Percentiles rank a stretch among this genome's conserved stretches.
These are phyloP conservation scores for Lasioglossum villosulum DNA, from an alignment of 2,888 invertebrate species.

Conservation along the genomic window DNA sequence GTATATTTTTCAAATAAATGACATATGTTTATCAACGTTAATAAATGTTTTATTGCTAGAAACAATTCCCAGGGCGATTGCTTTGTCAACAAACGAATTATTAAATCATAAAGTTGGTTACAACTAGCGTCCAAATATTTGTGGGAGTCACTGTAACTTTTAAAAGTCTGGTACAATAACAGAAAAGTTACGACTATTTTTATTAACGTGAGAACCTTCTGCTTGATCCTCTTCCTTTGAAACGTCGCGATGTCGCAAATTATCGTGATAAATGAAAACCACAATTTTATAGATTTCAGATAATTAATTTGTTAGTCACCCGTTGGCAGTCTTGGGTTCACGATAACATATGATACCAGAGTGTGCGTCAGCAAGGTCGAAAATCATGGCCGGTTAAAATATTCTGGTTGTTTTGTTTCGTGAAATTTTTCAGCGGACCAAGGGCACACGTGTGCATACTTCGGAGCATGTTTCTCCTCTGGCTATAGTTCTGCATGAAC, in stretches of 20 bases:
- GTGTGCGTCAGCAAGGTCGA: slow-evolving; percentile 40
- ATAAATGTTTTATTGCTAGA: no score
- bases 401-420: slow-evolving; percentile 39
- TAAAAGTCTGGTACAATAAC: no score
- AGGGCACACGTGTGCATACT: slow-evolving; percentile 39
- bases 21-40: no score
- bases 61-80: no score
- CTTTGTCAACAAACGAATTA: no score
- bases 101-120: no score
- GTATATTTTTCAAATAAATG: no score
- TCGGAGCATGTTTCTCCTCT: not conserved
- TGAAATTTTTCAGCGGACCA: slow-evolving; percentile 42
- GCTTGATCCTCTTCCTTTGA: no score
- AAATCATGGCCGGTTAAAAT: slow-evolving; percentile 59
- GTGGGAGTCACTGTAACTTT: no score
- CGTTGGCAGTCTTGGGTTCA: not conserved
- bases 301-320: not conserved
- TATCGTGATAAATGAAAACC: not conserved
- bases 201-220: no score
- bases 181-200: no score
- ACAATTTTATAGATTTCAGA: not conserved
- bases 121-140: no score
- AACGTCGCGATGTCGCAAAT: not conserved
- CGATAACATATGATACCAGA: slow-evolving; percentile 17
- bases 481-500: slow-evolving; percentile 54